phyloP scores from a whole-genome alignment of 2,888 invertebrate genomes.

The Aethes cnicana region DNA sequence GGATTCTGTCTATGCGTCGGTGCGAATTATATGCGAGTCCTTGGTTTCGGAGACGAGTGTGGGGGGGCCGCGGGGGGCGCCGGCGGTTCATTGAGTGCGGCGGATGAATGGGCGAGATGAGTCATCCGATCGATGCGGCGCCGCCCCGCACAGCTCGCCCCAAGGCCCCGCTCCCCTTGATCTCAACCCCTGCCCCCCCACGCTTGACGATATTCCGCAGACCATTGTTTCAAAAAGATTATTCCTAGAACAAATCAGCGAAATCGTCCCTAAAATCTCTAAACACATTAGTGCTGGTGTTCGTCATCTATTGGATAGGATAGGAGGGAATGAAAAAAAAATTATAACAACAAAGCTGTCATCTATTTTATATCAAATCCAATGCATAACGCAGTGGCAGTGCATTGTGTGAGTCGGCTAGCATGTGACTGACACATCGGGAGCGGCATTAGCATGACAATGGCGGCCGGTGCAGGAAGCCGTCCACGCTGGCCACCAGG shows the following conservation, averaged over 20 bases:
- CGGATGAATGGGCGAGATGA: slow-evolving; percentile 79
- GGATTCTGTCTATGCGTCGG: slow-evolving; percentile 62
- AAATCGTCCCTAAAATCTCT: too few species aligned
- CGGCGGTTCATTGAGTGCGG: slow-evolving; percentile 76
- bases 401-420: slow-evolving; percentile 23
- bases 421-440: slow-evolving; percentile 52
- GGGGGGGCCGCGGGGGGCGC: slow-evolving; percentile 44
- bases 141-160: slow-evolving; percentile 39
- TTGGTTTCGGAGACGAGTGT: slow-evolving; percentile 65
- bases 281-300: too few species aligned
- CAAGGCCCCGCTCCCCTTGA: slow-evolving; percentile 38
- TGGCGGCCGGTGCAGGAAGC: slow-evolving; percentile 41
- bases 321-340: too few species aligned
- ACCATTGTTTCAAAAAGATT: slow-evolving; percentile 9
- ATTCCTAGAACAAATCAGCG: too few species aligned
- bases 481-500: slow-evolving; percentile 1
- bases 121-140: slow-evolving; percentile 74
- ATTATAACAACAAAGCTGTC: too few species aligned
- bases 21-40: slow-evolving; percentile 70
- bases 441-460: slow-evolving; percentile 61
- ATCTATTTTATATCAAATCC: too few species aligned
- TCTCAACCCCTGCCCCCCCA: slow-evolving; percentile 41
- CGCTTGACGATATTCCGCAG: slow-evolving; percentile 32
- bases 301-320: too few species aligned
- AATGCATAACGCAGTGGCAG: too few species aligned